Conservation (phyloP, 2,113 vertebrate genomes). For the Anguilla rostrata region DNA sequence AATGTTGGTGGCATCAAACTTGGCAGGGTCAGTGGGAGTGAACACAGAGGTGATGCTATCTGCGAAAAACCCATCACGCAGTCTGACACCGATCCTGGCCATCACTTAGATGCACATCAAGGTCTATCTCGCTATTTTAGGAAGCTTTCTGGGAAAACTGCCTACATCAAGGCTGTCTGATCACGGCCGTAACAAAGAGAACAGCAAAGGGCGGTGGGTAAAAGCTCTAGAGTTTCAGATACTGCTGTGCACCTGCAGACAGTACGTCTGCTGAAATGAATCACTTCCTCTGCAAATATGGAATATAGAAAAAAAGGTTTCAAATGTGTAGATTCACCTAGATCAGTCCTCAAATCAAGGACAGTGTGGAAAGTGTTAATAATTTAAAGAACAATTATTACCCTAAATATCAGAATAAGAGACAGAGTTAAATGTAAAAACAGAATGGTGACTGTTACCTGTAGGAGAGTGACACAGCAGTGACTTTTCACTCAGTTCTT, state of each 20-base stretch:
- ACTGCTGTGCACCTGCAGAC: not conserved
- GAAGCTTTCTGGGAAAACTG: not conserved
- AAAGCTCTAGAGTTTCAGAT: not conserved
- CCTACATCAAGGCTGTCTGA: not conserved
- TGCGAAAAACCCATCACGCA: constrained; percentile 24
- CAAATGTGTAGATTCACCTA: not conserved
- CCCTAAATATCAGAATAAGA: not conserved
- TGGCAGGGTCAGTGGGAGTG: constrained; percentile 47
- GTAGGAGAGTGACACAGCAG: constrained; percentile 53
- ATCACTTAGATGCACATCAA: not conserved
- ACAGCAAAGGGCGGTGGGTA: not conserved
- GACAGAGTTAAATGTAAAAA: not conserved
- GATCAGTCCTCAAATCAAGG: not conserved
- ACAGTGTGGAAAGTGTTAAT: not conserved
- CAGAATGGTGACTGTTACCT: constrained; percentile 47
- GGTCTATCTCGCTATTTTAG: not conserved
- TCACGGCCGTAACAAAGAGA: not conserved
- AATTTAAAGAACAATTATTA: not conserved
- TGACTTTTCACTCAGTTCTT: constrained; percentile 68
- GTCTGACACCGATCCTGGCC: not conserved
- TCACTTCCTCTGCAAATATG: not conserved
- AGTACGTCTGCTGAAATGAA: not conserved
- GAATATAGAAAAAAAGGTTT: not conserved
- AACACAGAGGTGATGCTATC: constrained; percentile 36
- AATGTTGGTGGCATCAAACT: constrained; percentile 70